A percentile compares a stretch with the other conserved stretches of the same genome.
These are phyloP conservation scores for Melikaiella ostensackeni DNA, from an alignment of 2,888 invertebrate species.

Conservation along the genomic window DNA sequence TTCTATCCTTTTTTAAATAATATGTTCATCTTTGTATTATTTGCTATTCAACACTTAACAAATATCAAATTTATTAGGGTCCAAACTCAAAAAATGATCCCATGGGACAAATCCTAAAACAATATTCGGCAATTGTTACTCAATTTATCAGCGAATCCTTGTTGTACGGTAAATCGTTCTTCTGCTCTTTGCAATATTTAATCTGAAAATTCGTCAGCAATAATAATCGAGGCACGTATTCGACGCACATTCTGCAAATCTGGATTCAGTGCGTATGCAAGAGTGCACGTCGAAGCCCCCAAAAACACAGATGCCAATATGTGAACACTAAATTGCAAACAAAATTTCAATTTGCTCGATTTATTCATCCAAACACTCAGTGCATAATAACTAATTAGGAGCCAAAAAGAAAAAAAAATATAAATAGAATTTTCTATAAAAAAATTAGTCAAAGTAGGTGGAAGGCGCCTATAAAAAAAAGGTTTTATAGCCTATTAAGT, in stretches of 20 bases:
- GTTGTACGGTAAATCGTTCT: conserved; percentile 44
- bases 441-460: too few relatives aligned
- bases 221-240: conserved; percentile 63
- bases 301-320: conserved; percentile 25
- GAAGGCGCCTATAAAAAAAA: too few relatives aligned
- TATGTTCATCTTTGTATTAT: too few relatives aligned
- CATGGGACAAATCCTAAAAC: conserved; percentile 10
- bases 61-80: neutral
- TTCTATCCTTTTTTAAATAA: too few relatives aligned
- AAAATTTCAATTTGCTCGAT: conserved; percentile 57
- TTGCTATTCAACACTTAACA: too few relatives aligned
- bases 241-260: conserved; percentile 43
- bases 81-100: neutral
- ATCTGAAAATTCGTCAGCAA: conserved; percentile 54
- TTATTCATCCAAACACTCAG: conserved; percentile 28
- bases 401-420: conserved; percentile 1
- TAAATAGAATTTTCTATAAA: too few relatives aligned
- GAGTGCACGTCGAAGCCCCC: conserved; percentile 22
- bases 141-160: conserved; percentile 2
- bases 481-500: too few relatives aligned
- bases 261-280: conserved; percentile 43
- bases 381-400: conserved; percentile 64
- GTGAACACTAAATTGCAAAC: conserved; percentile 57
- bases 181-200: conserved; percentile 59
- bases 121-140: conserved; percentile 41